phyloP scores from a whole-genome alignment of 2,797 vertebrate species.

The Peromyscus attwateri region DNA sequence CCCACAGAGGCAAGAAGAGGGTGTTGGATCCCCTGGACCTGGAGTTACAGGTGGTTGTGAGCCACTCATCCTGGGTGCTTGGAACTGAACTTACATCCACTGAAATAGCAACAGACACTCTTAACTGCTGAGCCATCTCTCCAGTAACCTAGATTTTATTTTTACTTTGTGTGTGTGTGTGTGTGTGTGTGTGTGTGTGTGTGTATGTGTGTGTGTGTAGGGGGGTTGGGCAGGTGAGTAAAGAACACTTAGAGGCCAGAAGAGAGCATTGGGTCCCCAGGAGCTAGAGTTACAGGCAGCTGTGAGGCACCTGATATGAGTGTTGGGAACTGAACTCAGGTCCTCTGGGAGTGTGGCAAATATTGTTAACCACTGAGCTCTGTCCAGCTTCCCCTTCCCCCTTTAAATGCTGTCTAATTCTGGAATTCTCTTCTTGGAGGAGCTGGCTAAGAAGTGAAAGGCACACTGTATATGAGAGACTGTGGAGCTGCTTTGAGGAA shows the following conservation, averaged over 20 bases:
- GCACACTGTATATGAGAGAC: constrained; percentile 90
- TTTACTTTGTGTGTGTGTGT: no score
- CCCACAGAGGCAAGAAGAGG: neutral
- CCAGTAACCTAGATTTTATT: neutral
- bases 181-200: neutral
- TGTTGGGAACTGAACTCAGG: no score
- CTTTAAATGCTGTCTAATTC: constrained; percentile 77
- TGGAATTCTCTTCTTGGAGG: constrained; percentile 93
- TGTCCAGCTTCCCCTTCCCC: neutral
- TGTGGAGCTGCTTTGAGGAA: constrained; percentile 94
- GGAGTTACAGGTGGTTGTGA: neutral
- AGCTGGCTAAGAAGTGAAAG: constrained; percentile 91
- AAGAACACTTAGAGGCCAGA: no score
- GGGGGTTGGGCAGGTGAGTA: no score
- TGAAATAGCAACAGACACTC: neutral
- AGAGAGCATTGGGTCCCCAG: no score
- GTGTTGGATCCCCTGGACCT: neutral
- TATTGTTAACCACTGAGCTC: no score
- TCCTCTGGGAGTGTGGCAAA: no score
- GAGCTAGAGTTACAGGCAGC: no score
- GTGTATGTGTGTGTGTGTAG: neutral
- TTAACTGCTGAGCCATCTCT: neutral
- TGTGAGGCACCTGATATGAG: no score
- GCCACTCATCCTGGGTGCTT: neutral
- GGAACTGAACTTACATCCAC: neutral